A percentile compares a stretch with the other conserved stretches of the same genome.
These are phyloP conservation scores for Chrysolina americana DNA, from an alignment of 2,888 invertebrate species.

Conservation along the genomic window DNA sequence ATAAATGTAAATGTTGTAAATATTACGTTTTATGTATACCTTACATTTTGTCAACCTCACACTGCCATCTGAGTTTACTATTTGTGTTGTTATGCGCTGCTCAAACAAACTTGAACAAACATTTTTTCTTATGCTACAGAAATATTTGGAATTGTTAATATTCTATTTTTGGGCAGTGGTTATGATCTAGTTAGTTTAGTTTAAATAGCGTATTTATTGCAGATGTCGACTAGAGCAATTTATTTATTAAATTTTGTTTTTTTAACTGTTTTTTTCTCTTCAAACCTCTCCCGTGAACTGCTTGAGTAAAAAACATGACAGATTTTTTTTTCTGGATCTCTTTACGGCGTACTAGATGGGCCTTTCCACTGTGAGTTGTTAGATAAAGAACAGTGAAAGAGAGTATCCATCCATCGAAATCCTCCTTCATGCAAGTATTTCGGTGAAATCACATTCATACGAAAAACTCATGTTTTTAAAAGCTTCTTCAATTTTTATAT, in stretches of 20 bases:
- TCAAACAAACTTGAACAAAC: neutral
- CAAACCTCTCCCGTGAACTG: neutral
- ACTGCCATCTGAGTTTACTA: conserved; percentile 33
- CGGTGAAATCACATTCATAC: too few relatives aligned
- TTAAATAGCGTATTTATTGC: conserved; percentile 51
- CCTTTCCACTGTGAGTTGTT: too few relatives aligned
- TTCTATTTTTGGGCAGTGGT: conserved; percentile 30
- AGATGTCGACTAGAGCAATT: conserved; percentile 60
- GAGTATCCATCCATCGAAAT: too few relatives aligned
- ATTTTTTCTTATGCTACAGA: neutral
- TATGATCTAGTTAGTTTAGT: conserved; percentile 23
- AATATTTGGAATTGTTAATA: conserved; percentile 2
- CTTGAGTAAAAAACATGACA: too few relatives aligned
- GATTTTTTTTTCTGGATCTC: too few relatives aligned
- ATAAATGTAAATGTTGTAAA: conserved; percentile 44
- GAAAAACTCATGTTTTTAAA: too few relatives aligned
- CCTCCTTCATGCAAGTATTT: too few relatives aligned
- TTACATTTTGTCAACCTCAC: conserved; percentile 28
- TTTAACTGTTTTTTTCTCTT: conserved; percentile 33
- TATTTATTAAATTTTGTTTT: conserved; percentile 61
- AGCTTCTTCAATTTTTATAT: too few relatives aligned
- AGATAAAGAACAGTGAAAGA: too few relatives aligned
- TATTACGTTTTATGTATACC: conserved; percentile 32
- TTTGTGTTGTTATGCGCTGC: neutral
- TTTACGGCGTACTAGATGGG: too few relatives aligned